These are phyloP conservation scores for Pachyseris speciosa DNA, from an alignment of 64 coral and sea anemone species.

Conservation along the genomic window DNA sequence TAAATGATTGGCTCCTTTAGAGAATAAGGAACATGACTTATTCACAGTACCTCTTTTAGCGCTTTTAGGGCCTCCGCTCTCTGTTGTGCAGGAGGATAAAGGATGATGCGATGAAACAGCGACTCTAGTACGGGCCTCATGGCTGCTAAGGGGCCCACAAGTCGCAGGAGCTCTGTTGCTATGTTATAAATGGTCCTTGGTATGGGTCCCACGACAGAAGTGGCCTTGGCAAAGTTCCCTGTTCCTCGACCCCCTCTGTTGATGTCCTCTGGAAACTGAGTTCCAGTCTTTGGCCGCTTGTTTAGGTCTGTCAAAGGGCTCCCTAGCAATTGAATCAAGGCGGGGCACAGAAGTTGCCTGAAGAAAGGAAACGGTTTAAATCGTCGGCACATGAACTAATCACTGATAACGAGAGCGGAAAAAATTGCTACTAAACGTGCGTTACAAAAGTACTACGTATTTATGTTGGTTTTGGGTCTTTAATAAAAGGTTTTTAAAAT, in stretches of 20 bases:
- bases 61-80: constrained; percentile 95
- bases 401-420: neutral
- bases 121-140: constrained; percentile 97
- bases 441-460: too few species aligned
- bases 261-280: constrained; percentile 79
- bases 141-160: constrained; percentile 89
- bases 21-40: too few species aligned
- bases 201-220: constrained; percentile 74
- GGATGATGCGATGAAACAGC: constrained; percentile 96
- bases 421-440: neutral
- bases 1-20: neutral
- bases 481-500: too few species aligned
- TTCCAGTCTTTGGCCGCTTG: constrained; percentile 67
- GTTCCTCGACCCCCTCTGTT: constrained; percentile 86
- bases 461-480: too few species aligned
- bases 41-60: constrained; percentile 86
- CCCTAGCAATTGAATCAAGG: constrained; percentile 94
- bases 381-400: neutral
- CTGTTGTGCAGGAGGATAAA: constrained; percentile 94
- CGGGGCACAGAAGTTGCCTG: constrained; percentile 96
- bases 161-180: constrained; percentile 87
- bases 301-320: constrained; percentile 92
- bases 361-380: neutral
- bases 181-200: constrained; percentile 97
- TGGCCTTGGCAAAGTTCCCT: constrained; percentile 81